Conservation (phyloP, 2,113 vertebrate species). For the Actenoides lindsayi region DNA sequence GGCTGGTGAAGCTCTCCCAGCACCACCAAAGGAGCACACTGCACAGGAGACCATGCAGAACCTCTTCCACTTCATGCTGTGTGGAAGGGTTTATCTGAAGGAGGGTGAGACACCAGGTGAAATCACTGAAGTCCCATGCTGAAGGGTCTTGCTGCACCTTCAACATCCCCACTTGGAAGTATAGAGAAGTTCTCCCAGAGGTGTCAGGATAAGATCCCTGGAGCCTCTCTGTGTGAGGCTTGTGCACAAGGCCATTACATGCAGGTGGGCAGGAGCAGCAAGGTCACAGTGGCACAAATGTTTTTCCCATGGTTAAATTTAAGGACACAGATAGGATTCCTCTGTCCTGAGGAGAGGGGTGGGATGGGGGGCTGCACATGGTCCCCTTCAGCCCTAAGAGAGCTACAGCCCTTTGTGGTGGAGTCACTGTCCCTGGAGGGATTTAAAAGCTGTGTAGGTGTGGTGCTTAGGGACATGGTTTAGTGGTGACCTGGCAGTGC, state of each 20-base stretch:
- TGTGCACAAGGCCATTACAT: accelerated
- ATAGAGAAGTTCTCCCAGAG: not conserved
- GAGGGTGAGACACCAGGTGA: not conserved
- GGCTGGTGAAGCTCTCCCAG: not conserved
- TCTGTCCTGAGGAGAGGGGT: not conserved
- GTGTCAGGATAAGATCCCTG: accelerated
- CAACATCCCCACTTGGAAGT: accelerated
- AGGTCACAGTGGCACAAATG: accelerated
- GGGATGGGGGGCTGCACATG: not conserved
- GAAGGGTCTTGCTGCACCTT: not conserved
- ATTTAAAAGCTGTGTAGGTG: not conserved
- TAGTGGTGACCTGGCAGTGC: not conserved
- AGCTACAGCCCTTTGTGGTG: not conserved
- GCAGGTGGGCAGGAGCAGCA: not conserved
- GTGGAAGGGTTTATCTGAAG: not conserved
- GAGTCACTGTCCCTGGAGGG: not conserved
- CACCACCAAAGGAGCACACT: accelerated
- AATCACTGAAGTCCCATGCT: accelerated
- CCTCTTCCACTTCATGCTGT: accelerated
- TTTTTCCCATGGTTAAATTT: not conserved
- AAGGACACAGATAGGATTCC: not conserved
- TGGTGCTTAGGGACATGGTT: not conserved
- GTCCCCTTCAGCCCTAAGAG: not conserved
- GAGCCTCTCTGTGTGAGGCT: not conserved
- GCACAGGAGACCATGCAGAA: accelerated